These are phyloP conservation scores for Cacatua alba DNA, from an alignment of 2,113 vertebrate species.

Conservation along the genomic window DNA sequence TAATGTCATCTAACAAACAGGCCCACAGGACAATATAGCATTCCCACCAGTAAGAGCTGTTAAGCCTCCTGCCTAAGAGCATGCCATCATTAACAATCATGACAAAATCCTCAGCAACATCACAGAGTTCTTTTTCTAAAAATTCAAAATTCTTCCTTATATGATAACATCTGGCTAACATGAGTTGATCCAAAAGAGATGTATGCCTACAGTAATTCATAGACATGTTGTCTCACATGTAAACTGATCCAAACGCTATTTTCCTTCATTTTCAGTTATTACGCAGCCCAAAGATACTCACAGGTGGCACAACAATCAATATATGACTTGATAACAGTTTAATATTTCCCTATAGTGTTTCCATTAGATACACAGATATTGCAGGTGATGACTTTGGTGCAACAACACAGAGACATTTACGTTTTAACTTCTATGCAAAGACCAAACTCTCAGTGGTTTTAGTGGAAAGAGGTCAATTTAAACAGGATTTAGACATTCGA, in stretches of 20 bases:
- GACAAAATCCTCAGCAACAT: background rate
- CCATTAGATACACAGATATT: background rate
- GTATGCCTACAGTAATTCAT: background rate
- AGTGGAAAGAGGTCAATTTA: conserved; percentile 22
- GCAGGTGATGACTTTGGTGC: background rate
- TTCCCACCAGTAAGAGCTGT: background rate
- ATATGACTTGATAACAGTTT: background rate
- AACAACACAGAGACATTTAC: background rate
- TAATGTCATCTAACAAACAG: background rate
- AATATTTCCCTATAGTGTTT: background rate
- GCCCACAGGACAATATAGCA: background rate
- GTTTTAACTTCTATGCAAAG: conserved; percentile 7
- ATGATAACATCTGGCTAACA: background rate
- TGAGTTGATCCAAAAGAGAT: background rate
- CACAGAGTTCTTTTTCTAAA: background rate
- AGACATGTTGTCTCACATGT: background rate
- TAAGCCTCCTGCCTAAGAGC: background rate
- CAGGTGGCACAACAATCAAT: background rate
- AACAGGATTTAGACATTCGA: background rate
- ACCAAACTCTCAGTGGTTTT: background rate
- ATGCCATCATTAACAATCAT: background rate
- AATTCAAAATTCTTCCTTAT: background rate
- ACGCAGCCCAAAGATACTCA: background rate
- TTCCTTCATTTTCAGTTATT: background rate
- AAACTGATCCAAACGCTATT: background rate